phyloP scores from a whole-genome alignment of 2,888 invertebrate species.

The Callimorpha dominula region DNA sequence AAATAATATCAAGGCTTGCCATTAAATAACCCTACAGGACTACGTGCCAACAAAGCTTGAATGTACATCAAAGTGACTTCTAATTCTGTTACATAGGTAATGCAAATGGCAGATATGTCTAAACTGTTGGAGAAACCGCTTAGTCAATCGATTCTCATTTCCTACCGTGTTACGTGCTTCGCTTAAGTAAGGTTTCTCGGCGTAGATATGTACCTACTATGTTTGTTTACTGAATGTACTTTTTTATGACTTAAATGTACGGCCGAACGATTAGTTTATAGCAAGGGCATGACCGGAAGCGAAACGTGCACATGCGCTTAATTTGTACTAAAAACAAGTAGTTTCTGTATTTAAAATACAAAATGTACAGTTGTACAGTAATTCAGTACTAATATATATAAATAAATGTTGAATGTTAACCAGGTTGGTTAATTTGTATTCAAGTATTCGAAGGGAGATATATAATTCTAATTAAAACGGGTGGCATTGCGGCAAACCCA shows the following conservation, averaged over 20 bases:
- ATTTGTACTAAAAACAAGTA: not conserved
- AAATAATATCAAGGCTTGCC: not conserved
- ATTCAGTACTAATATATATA: not conserved
- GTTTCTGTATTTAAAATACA: not conserved
- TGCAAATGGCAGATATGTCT: conserved; percentile 22
- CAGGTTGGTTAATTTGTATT: no score
- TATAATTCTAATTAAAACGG: not conserved
- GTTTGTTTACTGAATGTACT: conserved; percentile 1
- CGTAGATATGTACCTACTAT: conserved; percentile 8
- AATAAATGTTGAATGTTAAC: no score
- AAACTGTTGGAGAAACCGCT: conserved; percentile 42
- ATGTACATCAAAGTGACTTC: conserved; percentile 4
- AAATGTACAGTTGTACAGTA: not conserved
- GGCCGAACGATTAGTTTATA: not conserved
- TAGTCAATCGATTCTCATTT: conserved; percentile 45
- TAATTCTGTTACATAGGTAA: conserved; percentile 10
- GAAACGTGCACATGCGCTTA: not conserved
- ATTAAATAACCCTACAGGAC: not conserved
- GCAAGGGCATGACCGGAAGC: not conserved
- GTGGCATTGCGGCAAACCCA: not conserved
- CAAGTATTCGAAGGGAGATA: no score
- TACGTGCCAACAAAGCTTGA: not conserved
- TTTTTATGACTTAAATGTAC: not conserved
- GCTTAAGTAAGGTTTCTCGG: conserved; percentile 20
- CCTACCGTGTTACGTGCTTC: conserved; percentile 37